Percentiles rank a stretch among this genome's conserved stretches.
Evolutionary conservation across 2,888 invertebrate species (phyloP).

Genomic region (Drosophila demipolita): DNA sequence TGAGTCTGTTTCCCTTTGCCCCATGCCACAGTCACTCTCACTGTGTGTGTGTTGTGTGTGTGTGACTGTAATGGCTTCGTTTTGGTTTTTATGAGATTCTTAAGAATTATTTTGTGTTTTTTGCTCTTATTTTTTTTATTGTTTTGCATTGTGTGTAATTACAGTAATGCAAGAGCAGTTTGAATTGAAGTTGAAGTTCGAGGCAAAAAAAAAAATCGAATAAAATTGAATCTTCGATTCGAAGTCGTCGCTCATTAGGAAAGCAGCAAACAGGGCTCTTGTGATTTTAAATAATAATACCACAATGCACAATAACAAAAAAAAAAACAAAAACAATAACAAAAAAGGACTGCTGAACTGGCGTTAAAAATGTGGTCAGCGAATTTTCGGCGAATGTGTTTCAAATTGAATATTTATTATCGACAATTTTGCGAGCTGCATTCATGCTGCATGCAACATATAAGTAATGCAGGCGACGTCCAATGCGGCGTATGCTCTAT

Average conservation of each 20-base stretch:
- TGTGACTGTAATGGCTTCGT: constrained; percentile 74
- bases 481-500: constrained; percentile 77
- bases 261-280: constrained; percentile 28
- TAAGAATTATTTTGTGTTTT: constrained; percentile 64
- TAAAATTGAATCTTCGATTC: constrained; percentile 57
- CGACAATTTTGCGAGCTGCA: constrained; percentile 65
- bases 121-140: constrained; percentile 18
- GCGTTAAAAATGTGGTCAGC: constrained; percentile 20
- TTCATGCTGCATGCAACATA: constrained; percentile 17
- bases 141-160: constrained; percentile 76
- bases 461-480: constrained; percentile 54
- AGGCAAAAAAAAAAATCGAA: constrained; percentile 46
- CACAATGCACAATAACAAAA: constrained; percentile 14
- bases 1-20: constrained; percentile 4
- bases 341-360: constrained; percentile 6
- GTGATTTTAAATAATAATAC: constrained; percentile 35
- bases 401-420: constrained; percentile 77
- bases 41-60: constrained; percentile 16
- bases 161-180: constrained; percentile 76
- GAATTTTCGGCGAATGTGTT: constrained; percentile 18
- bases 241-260: constrained; percentile 67
- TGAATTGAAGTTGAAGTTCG: constrained; percentile 3
- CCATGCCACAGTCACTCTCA: not conserved
- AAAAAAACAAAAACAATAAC: constrained; percentile 8
- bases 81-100: constrained; percentile 76